Percentiles rank a stretch among this genome's conserved stretches.
Evolutionary conservation across 2,113 vertebrate genomes (phyloP).

Genomic region (Genyomyrus donnyi): DNA sequence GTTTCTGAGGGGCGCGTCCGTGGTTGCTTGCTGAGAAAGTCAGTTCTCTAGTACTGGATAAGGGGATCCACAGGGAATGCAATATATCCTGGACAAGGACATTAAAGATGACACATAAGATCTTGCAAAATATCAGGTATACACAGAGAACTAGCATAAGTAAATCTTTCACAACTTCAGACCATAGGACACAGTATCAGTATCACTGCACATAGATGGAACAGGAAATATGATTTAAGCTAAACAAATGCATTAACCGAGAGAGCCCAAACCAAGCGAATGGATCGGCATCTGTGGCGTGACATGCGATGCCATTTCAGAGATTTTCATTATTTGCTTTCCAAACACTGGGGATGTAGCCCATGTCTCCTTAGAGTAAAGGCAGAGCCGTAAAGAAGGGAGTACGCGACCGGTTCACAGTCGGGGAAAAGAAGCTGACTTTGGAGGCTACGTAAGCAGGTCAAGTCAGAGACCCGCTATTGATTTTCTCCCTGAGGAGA

Average conservation of each 20-base stretch:
- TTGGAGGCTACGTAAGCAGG: not conserved
- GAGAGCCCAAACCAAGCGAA: not conserved
- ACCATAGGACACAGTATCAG: not conserved
- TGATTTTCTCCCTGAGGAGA: not conserved
- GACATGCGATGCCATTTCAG: slow-evolving; percentile 22
- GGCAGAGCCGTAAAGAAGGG: not conserved
- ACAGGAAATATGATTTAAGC: not conserved
- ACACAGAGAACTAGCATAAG: not conserved
- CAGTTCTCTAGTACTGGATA: not conserved
- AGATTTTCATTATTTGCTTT: slow-evolving; percentile 5
- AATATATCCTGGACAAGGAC: not conserved
- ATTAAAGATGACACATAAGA: not conserved
- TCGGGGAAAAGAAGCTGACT: not conserved
- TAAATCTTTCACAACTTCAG: not conserved
- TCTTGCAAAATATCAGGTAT: not conserved
- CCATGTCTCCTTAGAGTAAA: not conserved
- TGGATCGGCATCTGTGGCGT: not conserved
- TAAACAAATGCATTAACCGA: not conserved
- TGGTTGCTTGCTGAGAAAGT: not conserved
- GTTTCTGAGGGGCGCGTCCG: not conserved
- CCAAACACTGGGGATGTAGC: not conserved
- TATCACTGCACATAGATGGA: not conserved
- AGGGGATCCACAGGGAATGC: not conserved
- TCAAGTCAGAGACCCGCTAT: slow-evolving; percentile 2
- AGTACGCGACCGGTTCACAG: not conserved